Conservation (phyloP, 2,113 vertebrate genomes). For the Lamprotornis superbus region DNA sequence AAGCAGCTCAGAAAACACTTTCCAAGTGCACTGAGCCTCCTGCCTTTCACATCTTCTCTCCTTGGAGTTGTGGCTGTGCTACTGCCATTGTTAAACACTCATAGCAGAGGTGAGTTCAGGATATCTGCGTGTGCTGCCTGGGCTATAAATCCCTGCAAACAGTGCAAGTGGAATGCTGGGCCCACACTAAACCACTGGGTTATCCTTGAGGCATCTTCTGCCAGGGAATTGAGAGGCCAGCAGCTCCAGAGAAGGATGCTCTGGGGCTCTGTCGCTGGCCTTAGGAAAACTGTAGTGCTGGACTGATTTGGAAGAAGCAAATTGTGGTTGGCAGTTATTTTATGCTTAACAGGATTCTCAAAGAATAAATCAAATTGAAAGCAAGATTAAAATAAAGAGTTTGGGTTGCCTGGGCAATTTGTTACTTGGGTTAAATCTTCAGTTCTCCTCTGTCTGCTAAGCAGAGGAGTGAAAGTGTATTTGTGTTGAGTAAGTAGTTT, state of each 20-base stretch:
- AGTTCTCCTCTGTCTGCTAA: background rate
- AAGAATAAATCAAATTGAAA: background rate
- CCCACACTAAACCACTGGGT: background rate
- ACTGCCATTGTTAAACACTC: fast-evolving
- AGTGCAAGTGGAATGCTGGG: background rate
- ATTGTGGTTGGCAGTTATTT: background rate
- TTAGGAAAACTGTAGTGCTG: fast-evolving
- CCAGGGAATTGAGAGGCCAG: background rate
- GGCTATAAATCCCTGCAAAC: background rate
- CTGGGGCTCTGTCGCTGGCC: background rate
- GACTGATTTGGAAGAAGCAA: background rate
- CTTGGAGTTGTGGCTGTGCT: background rate
- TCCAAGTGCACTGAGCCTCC: background rate
- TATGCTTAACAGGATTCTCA: background rate
- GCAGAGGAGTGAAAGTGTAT: fast-evolving
- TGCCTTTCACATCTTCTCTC: background rate
- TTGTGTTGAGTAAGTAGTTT: background rate
- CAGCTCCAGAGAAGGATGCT: background rate
- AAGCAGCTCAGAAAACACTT: background rate
- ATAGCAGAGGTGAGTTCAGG: background rate
- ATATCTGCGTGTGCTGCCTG: background rate
- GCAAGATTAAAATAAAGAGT: background rate
- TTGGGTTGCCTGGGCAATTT: background rate
- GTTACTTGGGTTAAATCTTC: background rate
- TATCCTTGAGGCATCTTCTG: background rate